Percentiles rank a stretch among this genome's conserved stretches.
Evolutionary conservation across 1,140 invertebrate genomes (phyloP).

Genomic region (Brachystomella parvula): DNA sequence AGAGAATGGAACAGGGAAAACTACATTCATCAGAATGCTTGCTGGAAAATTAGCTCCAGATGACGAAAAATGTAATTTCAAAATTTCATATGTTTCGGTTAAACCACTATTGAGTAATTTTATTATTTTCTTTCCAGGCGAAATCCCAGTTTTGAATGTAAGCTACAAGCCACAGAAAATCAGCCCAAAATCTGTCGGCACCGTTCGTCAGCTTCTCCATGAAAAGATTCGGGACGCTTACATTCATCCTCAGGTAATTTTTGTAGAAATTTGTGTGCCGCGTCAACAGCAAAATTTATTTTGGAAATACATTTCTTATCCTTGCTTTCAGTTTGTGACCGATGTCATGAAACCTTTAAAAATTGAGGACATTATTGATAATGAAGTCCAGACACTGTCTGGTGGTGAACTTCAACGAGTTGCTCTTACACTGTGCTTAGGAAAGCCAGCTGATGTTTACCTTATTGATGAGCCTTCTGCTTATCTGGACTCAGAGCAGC

Average conservation of each 20-base stretch:
- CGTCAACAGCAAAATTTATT: too few species aligned
- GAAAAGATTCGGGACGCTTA: conserved; percentile 96
- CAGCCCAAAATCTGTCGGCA: conserved; percentile 91
- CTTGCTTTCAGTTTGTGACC: conserved; percentile 72
- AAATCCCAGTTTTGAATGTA: conserved; percentile 87
- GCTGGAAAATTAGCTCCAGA: conserved; percentile 91
- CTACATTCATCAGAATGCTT: conserved; percentile 96
- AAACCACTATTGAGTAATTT: conserved; percentile 1
- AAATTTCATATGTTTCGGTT: not conserved
- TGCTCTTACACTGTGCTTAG: conserved; percentile 88
- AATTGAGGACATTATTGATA: conserved; percentile 97
- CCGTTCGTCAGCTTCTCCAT: conserved; percentile 82
- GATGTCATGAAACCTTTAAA: conserved; percentile 98
- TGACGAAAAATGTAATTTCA: conserved; percentile 50
- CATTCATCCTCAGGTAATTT: conserved; percentile 75
- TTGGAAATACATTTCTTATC: too few species aligned
- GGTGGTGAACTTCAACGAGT: conserved; percentile 98
- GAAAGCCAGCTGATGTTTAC: conserved; percentile 98
- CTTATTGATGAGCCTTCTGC: conserved; percentile 98
- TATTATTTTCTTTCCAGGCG: conserved; percentile 45
- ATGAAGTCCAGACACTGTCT: conserved; percentile 97
- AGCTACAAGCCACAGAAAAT: conserved; percentile 99
- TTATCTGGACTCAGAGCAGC: conserved; percentile 98
- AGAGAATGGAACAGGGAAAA: conserved; percentile 99
- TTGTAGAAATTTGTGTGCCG: not conserved